phyloP scores from a whole-genome alignment of 2,888 invertebrate species.

The Laspeyria flexula region DNA sequence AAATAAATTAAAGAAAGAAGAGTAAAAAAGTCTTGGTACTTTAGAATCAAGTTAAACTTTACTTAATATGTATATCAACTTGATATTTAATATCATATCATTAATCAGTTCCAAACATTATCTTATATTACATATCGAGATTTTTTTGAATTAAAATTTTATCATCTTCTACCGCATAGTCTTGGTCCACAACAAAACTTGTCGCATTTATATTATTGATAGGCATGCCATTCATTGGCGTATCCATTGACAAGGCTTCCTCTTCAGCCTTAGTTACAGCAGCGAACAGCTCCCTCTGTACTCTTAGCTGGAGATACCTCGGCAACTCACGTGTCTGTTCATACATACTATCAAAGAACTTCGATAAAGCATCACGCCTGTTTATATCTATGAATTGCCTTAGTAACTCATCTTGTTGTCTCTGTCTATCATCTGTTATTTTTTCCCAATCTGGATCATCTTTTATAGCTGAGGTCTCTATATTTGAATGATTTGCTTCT shows the following conservation, averaged over 20 bases:
- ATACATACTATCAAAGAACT: conserved; percentile 47
- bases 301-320: conserved; percentile 46
- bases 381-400: conserved; percentile 16
- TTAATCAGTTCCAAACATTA: too few species aligned
- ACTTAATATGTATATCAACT: too few species aligned
- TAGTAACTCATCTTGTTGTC: conserved; percentile 25
- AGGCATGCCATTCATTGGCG: conserved; percentile 8
- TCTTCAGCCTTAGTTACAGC: conserved; percentile 43
- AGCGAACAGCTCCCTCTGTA: conserved; percentile 49
- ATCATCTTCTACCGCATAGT: neutral
- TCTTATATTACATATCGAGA: too few species aligned
- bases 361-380: conserved; percentile 37
- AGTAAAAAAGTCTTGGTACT: too few species aligned
- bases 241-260: conserved; percentile 27
- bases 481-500: neutral
- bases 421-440: conserved; percentile 21
- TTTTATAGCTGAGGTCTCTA: neutral
- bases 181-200: neutral
- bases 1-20: too few species aligned
- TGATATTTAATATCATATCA: too few species aligned
- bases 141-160: too few species aligned
- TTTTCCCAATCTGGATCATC: conserved; percentile 20
- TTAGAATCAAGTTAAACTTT: too few species aligned
- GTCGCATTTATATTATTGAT: neutral
- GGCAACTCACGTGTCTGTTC: conserved; percentile 49